These are phyloP conservation scores for Andricus curvator DNA, from an alignment of 2,888 invertebrate species.

Conservation along the genomic window DNA sequence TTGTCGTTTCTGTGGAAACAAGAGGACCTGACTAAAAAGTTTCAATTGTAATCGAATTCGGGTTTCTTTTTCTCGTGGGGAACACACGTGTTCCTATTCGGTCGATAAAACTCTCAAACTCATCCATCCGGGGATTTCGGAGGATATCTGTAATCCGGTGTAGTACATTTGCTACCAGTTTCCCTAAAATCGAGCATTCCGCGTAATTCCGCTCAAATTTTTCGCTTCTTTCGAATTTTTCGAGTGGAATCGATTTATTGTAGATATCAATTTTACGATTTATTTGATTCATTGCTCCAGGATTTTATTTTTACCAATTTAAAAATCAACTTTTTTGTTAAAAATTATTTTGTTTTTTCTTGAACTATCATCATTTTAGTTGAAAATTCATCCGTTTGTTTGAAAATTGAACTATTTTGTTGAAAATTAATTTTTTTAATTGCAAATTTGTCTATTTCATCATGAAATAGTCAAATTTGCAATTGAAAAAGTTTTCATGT, in stretches of 20 bases:
- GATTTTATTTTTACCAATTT: background rate
- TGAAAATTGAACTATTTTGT: no score
- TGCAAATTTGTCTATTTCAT: no score
- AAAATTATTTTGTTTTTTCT: no score
- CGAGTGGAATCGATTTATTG: background rate
- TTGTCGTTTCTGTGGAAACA: background rate
- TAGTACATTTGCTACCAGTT: conserved; percentile 16
- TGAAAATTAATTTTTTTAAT: no score
- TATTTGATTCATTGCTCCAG: background rate
- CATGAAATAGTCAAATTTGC: no score
- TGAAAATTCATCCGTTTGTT: no score
- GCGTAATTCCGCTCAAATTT: background rate
- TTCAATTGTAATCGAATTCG: background rate
- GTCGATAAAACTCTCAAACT: conserved; percentile 32
- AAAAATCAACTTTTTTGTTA: background rate
- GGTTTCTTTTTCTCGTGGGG: background rate
- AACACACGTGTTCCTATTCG: background rate
- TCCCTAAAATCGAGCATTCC: background rate
- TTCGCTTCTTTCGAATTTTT: background rate
- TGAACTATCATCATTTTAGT: no score
- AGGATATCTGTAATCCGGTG: conserved; percentile 29
- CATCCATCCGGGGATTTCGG: conserved; percentile 13
- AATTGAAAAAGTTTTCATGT: no score
- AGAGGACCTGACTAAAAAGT: background rate
- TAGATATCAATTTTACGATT: background rate